A percentile compares a stretch with the other conserved stretches of the same genome.
Conservation (phyloP, 1,140 invertebrate genomes). For the Drosophila subpulchrella region DNA sequence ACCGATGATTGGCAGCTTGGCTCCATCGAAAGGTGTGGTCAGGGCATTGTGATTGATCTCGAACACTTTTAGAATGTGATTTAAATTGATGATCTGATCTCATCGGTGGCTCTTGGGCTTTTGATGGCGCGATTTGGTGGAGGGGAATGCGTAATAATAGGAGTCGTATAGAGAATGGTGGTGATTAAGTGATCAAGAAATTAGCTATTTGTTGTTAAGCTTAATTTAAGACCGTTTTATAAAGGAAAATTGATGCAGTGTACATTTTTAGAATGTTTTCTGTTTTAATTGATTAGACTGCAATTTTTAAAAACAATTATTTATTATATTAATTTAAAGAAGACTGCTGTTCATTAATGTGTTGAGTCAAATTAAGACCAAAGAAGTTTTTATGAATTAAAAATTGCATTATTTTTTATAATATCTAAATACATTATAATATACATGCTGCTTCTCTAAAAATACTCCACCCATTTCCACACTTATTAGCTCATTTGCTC, state of each 20-base stretch:
- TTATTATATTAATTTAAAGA: no score
- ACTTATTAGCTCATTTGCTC: slow-evolving; percentile 6
- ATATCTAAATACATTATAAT: no score
- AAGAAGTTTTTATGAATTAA: no score
- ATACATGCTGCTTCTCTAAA: background rate
- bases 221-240: background rate
- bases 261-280: background rate
- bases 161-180: slow-evolving; percentile 1
- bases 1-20: slow-evolving; percentile 40
- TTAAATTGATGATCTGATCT: slow-evolving; percentile 52
- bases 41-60: slow-evolving; percentile 19
- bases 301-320: no score
- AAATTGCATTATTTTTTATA: no score
- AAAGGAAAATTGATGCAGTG: background rate
- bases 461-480: background rate
- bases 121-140: background rate
- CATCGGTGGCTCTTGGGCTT: slow-evolving; percentile 14
- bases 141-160: slow-evolving; percentile 15
- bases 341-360: no score
- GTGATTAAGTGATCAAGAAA: slow-evolving; percentile 13
- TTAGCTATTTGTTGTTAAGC: background rate
- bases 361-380: no score
- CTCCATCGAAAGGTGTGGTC: slow-evolving; percentile 33
- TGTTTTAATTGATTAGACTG: background rate
- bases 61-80: slow-evolving; percentile 42